Base-by-base conservation (phyloP, 2,113 vertebrate species). In the Apus apus region DNA sequence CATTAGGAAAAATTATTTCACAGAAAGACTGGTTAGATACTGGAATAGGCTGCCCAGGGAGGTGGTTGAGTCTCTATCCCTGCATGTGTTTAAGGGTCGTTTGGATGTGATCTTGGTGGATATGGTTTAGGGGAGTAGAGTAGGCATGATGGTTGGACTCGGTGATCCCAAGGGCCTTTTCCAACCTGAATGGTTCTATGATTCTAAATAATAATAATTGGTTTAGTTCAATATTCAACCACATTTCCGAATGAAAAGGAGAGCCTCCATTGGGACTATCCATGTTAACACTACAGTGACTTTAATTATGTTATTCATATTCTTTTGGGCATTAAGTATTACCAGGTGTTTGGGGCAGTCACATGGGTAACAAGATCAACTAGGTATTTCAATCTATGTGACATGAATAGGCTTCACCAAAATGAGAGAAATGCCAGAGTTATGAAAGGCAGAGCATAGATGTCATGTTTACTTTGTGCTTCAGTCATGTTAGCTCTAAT, bases 381-480 rank as follows among this genome's bases (percentile, higher is more conserved):
- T 8, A 65, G 21, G 50, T 60, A 58, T 81, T 87, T 80, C 94
- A 70, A 70, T 93, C 76, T 72, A 48, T 65, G 66, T 86, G 85
- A 90, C 93, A 68, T 2, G n/a, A 87, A 87, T 57, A 78, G 70
- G 62, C 73, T 58, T 87, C 57, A 75, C 73, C 88, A 90, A 92
- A 96, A 88, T 4, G 53, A 94, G 72, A 30, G 11, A 87, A 90
- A 94, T 78, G 51, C 72, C 38, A 9, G 29, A 61, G 60, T 85
- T 92, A 84, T 43, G 57, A 87, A 87, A 82, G 85, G 62, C 74
- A 87, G 85, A 92, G 80, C 58, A 46, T 13, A 82, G 57, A 50
- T 84, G 87, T 80, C 88, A n/a, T 78, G 70, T 91, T 96, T 90
- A 76, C 79, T 95, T 95, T 73, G 81, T 93, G 75, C 82, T 91